Conservation (phyloP, 2,888 invertebrate genomes). For the Oxytorus armatus region DNA sequence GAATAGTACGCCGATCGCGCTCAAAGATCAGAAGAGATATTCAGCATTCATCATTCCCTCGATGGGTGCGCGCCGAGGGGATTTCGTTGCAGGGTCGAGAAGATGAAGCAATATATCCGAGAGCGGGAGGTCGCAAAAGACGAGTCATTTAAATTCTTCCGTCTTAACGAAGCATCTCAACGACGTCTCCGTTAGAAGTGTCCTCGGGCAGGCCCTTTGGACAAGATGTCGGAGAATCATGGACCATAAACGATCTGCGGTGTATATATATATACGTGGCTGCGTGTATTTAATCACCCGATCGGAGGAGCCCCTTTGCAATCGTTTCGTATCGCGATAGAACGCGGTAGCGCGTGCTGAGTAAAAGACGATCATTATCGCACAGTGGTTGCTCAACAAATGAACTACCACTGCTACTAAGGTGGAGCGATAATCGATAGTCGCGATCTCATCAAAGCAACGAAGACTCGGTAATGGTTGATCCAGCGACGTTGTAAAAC, state of each 20-base stretch:
- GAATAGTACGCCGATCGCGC: no score
- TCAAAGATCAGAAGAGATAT: conserved; percentile 12
- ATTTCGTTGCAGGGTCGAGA: conserved; percentile 23
- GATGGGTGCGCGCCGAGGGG: not conserved
- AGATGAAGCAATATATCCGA: conserved; percentile 25
- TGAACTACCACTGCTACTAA: conserved; percentile 56
- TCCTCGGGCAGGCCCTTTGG: not conserved
- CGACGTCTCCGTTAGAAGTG: conserved; percentile 61
- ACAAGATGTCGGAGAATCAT: conserved; percentile 8
- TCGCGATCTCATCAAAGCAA: conserved; percentile 65
- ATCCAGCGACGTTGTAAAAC: conserved; percentile 38
- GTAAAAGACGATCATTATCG: conserved; percentile 60
- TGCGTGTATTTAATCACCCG: conserved; percentile 2
- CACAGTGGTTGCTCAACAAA: conserved; percentile 52
- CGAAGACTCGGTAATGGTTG: not conserved
- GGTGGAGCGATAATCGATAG: conserved; percentile 48
- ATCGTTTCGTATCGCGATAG: conserved; percentile 39
- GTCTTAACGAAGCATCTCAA: conserved; percentile 63
- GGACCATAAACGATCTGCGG: not conserved
- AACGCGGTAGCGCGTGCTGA: conserved; percentile 48
- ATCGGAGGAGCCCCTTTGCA: conserved; percentile 20
- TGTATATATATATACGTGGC: not conserved
- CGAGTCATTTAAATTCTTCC: conserved; percentile 67
- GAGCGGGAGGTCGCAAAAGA: conserved; percentile 46
- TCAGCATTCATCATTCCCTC: conserved; percentile 20